These are phyloP conservation scores for Semotilus atromaculatus DNA, from an alignment of 2,797 vertebrate species.

Conservation along the genomic window DNA sequence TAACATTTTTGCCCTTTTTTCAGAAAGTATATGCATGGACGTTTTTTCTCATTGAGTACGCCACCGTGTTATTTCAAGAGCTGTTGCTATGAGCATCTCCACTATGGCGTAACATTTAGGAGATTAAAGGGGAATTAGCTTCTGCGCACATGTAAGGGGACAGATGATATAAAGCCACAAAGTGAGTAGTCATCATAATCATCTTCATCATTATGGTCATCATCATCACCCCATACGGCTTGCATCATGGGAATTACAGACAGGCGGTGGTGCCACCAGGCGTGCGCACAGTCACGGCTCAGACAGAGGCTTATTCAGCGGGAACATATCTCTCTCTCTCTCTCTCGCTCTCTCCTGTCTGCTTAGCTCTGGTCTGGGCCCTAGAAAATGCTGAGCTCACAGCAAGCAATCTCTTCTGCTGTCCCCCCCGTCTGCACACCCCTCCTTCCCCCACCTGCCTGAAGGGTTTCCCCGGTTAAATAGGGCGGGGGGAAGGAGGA, in stretches of 20 bases:
- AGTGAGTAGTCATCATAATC: conserved; percentile 66
- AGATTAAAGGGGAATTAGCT: conserved; percentile 81
- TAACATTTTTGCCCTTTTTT: neutral
- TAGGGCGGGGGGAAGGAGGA: conserved; percentile 20
- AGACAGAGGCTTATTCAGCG: conserved; percentile 58
- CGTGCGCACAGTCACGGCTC: conserved; percentile 50
- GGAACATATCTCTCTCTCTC: conserved; percentile 47
- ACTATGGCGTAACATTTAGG: conserved; percentile 70
- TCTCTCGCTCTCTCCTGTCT: conserved; percentile 31
- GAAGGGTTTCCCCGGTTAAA: conserved; percentile 55
- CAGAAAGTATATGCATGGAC: neutral
- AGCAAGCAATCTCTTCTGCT: conserved; percentile 40
- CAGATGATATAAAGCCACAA: conserved; percentile 58
- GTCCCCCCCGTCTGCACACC: conserved; percentile 21
- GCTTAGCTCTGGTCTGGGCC: conserved; percentile 47
- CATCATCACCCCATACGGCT: conserved; percentile 68
- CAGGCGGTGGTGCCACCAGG: conserved; percentile 56
- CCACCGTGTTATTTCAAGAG: conserved; percentile 50
- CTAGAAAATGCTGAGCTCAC: conserved; percentile 59
- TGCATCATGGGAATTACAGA: conserved; percentile 65
- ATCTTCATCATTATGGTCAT: conserved; percentile 61
- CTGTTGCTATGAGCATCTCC: conserved; percentile 58
- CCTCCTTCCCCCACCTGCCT: conserved; percentile 29
- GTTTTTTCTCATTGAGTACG: neutral
- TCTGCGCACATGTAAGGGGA: conserved; percentile 51